phyloP scores from a whole-genome alignment of 2,888 invertebrate species.

The Rambutsinella grinnellia region DNA sequence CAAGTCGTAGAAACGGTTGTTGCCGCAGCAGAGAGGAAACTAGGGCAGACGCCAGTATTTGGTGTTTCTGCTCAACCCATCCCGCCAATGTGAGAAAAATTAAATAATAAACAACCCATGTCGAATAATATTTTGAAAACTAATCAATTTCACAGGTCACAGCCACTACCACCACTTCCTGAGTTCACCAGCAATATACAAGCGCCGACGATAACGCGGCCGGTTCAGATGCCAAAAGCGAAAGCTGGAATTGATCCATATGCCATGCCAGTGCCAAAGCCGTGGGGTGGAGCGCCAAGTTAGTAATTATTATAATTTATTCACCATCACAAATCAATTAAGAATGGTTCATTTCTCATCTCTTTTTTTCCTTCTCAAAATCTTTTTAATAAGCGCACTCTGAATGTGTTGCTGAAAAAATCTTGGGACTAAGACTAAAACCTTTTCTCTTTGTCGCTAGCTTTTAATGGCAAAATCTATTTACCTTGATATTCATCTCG shows the following conservation, averaged over 20 bases:
- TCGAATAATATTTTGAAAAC: not conserved
- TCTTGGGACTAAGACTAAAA: too few species aligned
- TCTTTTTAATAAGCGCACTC: too few species aligned
- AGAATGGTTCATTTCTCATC: too few species aligned
- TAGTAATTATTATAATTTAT: too few species aligned
- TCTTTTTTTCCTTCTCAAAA: too few species aligned
- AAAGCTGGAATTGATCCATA: slow-evolving; percentile 57
- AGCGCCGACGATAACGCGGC: slow-evolving; percentile 33
- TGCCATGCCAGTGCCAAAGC: slow-evolving; percentile 59
- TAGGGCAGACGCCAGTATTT: slow-evolving; percentile 62
- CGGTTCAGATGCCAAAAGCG: slow-evolving; percentile 36
- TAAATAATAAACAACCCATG: not conserved
- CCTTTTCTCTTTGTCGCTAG: too few species aligned
- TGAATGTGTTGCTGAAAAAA: too few species aligned
- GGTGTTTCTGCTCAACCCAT: too few species aligned
- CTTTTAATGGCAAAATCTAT: too few species aligned
- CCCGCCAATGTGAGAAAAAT: too few species aligned
- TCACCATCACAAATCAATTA: too few species aligned
- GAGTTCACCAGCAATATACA: slow-evolving; percentile 37
- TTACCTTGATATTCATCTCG: slow-evolving; percentile 6
- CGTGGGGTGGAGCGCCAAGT: slow-evolving; percentile 62
- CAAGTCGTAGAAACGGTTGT: slow-evolving; percentile 66
- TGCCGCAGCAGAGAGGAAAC: slow-evolving; percentile 67
- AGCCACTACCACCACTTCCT: slow-evolving; percentile 48
- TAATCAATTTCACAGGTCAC: slow-evolving; percentile 27